Base-by-base conservation (phyloP, 2,113 vertebrate species). In the Embiotoca jacksoni region DNA sequence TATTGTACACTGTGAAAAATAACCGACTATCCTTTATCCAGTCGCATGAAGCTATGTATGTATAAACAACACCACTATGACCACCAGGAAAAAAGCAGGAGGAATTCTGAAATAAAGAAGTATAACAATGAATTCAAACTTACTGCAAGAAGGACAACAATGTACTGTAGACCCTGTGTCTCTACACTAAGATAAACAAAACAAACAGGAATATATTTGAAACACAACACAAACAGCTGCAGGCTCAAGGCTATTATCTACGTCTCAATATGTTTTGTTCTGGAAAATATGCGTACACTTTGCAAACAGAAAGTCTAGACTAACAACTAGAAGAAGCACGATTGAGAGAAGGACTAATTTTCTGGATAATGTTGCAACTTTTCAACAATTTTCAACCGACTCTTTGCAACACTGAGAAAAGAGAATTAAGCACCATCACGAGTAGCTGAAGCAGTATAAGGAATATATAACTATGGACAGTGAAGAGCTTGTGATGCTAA, bases 151-250 rank as follows among this genome's bases (percentile, higher is more conserved):
- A 90, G 89, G 82, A 91, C 86, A 86, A 88, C 85, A 79, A 90
- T 82, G 90, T 84, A 90, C 83, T 88, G 86, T 88, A 90, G 89
- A 92, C 86, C 82, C 88, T 88, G 81, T 90, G 89, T 90, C 89
- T 92, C 91, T 91, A 93, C 83, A 66, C 89, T 92, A 92, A 87
- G 89, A 91, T 91, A 86, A 93, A 90, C 89, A 87, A 89, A 93
- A 92, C 85, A 87, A 91, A 89, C 84, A 88, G 90, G 85, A 92
- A 92, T 90, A 92, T 90, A 92, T 85, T 84, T 81, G 87, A 93
- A 93, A 93, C 84, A 91, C 88, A 85, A 90, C 72, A 93, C 86
- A 87, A 88, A 92, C 79, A 90, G 91, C 89, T 91, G 87, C 87
- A 88, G 86, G 87, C 89, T 92, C 88, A 88, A 93, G 86, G 86